phyloP scores from a whole-genome alignment of 2,888 invertebrate species.

The Melanotus villosus region DNA sequence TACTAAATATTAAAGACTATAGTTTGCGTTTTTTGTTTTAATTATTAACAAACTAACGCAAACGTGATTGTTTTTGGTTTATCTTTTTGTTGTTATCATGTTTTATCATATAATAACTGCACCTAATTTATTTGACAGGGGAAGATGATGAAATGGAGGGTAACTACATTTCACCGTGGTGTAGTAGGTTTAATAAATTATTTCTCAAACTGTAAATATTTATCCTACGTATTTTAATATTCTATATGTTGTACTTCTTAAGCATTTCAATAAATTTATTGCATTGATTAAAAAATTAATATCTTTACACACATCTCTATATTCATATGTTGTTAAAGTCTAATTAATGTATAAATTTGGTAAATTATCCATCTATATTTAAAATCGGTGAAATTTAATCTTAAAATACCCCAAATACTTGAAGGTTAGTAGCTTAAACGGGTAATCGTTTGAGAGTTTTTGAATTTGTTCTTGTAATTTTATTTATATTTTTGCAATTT shows the following conservation, averaged over 20 bases:
- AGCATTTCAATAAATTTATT: conserved; percentile 1
- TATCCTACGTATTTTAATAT: not conserved
- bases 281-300: not conserved
- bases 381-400: too few species aligned
- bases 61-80: too few species aligned
- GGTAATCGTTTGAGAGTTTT: too few species aligned
- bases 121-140: conserved; percentile 29
- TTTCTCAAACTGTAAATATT: conserved; percentile 14
- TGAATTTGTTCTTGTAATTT: too few species aligned
- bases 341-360: too few species aligned
- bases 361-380: too few species aligned
- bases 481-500: too few species aligned
- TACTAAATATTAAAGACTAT: conserved; percentile 4
- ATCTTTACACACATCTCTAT: too few species aligned
- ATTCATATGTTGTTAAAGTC: too few species aligned
- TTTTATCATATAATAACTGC: conserved; percentile 13
- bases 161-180: conserved; percentile 12
- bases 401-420: too few species aligned
- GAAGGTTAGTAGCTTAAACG: too few species aligned
- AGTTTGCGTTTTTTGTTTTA: conserved; percentile 20
- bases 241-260: conserved; percentile 16
- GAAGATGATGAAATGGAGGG: conserved; percentile 24
- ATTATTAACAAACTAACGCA: conserved; percentile 8
- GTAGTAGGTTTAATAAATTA: conserved; percentile 22
- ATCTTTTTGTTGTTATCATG: too few species aligned